Percentiles rank a stretch among this genome's conserved stretches.
These are phyloP conservation scores for Pyrgus malvae DNA, from an alignment of 2,888 invertebrate genomes.

Conservation along the genomic window DNA sequence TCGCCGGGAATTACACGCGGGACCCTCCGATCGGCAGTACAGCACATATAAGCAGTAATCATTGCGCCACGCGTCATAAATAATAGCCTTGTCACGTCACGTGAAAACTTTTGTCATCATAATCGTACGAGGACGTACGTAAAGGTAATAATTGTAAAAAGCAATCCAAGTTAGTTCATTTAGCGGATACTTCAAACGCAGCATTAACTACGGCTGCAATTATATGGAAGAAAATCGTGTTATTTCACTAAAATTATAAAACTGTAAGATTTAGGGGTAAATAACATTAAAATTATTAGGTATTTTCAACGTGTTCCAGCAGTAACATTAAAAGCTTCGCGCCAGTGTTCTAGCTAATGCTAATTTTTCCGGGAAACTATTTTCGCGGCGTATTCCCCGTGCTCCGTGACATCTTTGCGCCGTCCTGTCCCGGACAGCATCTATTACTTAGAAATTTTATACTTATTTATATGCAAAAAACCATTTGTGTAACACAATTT, in stretches of 20 bases:
- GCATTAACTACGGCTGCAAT: neutral
- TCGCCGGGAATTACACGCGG: no score
- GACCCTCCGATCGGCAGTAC: no score
- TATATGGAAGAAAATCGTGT: neutral
- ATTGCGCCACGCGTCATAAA: no score
- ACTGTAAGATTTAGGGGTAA: neutral
- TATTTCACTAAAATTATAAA: neutral
- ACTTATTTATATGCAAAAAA: slow-evolving; percentile 48
- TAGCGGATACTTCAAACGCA: neutral
- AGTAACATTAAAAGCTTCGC: slow-evolving; percentile 57
- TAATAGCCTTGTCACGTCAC: no score
- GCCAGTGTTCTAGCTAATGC: slow-evolving; percentile 58
- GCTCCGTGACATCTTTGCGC: slow-evolving; percentile 59
- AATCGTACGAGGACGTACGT: no score
- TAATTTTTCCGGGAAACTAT: slow-evolving; percentile 52
- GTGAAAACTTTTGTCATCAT: no score
- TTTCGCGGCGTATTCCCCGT: slow-evolving; percentile 45
- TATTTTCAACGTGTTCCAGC: slow-evolving; percentile 35
- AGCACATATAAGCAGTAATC: no score
- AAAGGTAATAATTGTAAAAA: no score
- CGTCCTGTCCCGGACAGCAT: slow-evolving; percentile 59
- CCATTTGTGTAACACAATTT: slow-evolving; percentile 27
- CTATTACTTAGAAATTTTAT: slow-evolving; percentile 65
- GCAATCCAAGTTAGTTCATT: no score
- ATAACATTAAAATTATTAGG: neutral